Base-by-base conservation (phyloP, 2,113 vertebrate species). In the Clupea harengus region DNA sequence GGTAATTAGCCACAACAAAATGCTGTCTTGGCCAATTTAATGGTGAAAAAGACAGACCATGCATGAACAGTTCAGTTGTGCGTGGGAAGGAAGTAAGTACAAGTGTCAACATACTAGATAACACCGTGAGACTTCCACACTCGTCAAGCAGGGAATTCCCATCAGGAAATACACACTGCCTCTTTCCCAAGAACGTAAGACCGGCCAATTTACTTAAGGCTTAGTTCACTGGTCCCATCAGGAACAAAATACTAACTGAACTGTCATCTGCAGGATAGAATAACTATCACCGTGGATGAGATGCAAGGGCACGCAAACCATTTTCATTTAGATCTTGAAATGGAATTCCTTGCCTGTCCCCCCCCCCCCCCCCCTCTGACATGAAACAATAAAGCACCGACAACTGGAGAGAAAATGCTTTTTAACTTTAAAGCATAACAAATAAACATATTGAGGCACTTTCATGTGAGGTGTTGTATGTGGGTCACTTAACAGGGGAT, bases 1-100 rank as follows among this genome's bases (percentile, higher is more conserved):
- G 54, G 1, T 60, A 92, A 93, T 94, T 94, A 94, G 92, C 92
- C 93, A 94, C 91, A 92, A 93, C 94, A 93, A 92, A 92, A 91
- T 83, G 86, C 87, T 90, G 57, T 87, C 87, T 82, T 85, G 89
- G 89, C 32, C 84, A 81, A 80, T 84, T 87, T 91, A 89, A 94
- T 92, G 89, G 91, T 85, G 80, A 88, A 92, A 93, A 89, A n/a
- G n/a, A 78, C 91, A 94, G 92, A 89, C n/a, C 10, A 78, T 39
- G 72, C 32, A 78, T 13, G 15, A 28, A 28, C 64, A 32, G 72
- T 78, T 64, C 8, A 32, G 64, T 15, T 78, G 72, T 78, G 72
- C 13, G 28, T 17, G 10, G 72, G 72, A 78, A 13, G 28, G 9
- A 72, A 2, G 52, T 15, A 17, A 82, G 84, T 88, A n/a, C 81